Conservation (phyloP, 2,113 vertebrate genomes). For the Pristiophorus japonicus region DNA sequence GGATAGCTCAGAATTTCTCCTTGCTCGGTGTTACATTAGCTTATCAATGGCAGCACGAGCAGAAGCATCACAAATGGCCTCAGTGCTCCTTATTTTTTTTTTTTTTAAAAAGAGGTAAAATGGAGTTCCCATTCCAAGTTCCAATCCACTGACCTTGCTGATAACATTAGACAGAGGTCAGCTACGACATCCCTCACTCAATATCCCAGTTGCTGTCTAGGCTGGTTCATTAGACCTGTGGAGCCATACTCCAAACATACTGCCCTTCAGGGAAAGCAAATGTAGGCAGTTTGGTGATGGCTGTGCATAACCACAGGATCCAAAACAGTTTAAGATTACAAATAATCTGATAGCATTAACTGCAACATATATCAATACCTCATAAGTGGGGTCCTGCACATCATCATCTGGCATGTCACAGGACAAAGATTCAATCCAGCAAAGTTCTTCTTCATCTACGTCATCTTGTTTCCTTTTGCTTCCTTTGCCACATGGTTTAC, state of each 20-base stretch:
- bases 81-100: neutral
- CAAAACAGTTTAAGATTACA: neutral
- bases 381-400: constrained; percentile 47
- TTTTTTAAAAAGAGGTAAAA: neutral
- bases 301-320: neutral
- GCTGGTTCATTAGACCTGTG: too few relatives aligned
- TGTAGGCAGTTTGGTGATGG: neutral
- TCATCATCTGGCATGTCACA: constrained; percentile 57
- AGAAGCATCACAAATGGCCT: neutral
- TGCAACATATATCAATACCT: constrained; percentile 43
- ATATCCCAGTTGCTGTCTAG: neutral
- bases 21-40: neutral
- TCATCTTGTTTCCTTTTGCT: constrained; percentile 73
- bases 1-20: neutral
- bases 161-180: neutral
- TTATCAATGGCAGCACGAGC: neutral
- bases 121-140: too few relatives aligned
- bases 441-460: constrained; percentile 53
- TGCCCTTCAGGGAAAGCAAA: neutral
- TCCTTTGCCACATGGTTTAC: constrained; percentile 57
- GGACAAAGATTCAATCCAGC: constrained; percentile 58
- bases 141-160: neutral
- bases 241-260: neutral
- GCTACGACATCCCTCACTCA: neutral
- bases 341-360: neutral